Conservation (phyloP, 2,113 vertebrate genomes). For the Paraplagusia blochii region DNA sequence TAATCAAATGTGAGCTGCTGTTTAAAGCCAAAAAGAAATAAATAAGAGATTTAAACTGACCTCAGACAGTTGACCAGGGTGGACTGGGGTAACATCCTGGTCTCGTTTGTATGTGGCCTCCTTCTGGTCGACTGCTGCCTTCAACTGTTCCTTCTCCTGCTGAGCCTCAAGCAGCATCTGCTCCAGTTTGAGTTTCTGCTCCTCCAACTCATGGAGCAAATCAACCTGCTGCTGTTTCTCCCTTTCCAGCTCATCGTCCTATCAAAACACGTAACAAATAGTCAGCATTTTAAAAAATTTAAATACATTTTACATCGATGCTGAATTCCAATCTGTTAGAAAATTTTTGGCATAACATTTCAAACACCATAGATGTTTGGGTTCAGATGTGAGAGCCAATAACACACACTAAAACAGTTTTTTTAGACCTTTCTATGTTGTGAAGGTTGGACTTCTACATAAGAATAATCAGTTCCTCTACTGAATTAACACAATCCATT, state of each 20-base stretch:
- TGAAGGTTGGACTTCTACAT: neutral
- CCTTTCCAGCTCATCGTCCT: slow-evolving; percentile 82
- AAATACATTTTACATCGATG: neutral
- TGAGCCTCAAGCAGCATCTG: slow-evolving; percentile 73
- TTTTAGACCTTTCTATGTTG: neutral
- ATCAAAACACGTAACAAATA: neutral
- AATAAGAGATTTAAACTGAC: neutral
- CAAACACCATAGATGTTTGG: too few relatives aligned
- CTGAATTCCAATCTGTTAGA: too few relatives aligned
- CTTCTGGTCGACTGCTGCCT: slow-evolving; percentile 34
- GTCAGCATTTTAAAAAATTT: neutral
- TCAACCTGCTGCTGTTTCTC: slow-evolving; percentile 84
- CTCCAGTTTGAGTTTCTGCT: slow-evolving; percentile 79
- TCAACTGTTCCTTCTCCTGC: slow-evolving; percentile 67
- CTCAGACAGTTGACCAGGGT: neutral
- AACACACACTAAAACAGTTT: too few relatives aligned
- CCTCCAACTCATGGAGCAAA: slow-evolving; percentile 83
- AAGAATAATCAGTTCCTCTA: neutral
- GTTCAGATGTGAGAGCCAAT: too few relatives aligned
- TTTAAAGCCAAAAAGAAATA: too few relatives aligned
- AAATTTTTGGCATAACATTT: too few relatives aligned
- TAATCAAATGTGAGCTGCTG: too few relatives aligned
- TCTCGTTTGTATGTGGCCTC: neutral
- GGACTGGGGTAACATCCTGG: neutral
- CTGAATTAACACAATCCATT: neutral